phyloP scores from a whole-genome alignment of 2,797 vertebrate genomes.

The Clarias laeviceps region DNA sequence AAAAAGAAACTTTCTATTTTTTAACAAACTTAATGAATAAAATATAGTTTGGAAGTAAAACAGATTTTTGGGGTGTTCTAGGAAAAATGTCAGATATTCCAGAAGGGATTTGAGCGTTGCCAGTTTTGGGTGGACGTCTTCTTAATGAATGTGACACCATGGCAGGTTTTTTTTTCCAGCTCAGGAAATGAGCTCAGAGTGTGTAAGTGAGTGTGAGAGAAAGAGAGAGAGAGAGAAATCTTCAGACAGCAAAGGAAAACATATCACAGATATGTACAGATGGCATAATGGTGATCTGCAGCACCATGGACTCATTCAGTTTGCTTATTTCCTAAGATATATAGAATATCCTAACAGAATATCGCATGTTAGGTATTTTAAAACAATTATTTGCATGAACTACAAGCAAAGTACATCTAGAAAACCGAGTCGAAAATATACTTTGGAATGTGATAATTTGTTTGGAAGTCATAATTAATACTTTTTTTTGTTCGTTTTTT shows the following conservation, averaged over 20 bases:
- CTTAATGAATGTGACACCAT: conserved; percentile 23
- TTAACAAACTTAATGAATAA: conserved; percentile 53
- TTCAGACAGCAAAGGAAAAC: background rate
- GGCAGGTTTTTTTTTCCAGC: conserved; percentile 29
- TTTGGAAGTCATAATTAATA: background rate
- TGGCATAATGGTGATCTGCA: conserved; percentile 16
- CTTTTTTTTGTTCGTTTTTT: too few relatives aligned
- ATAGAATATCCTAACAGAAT: too few relatives aligned
- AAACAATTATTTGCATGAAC: background rate
- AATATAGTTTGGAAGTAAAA: conserved; percentile 41
- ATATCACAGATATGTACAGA: background rate
- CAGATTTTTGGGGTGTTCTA: background rate
- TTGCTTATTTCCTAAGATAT: background rate
- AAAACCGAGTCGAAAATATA: background rate
- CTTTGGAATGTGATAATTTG: background rate
- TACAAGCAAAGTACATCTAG: background rate
- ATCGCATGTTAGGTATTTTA: background rate
- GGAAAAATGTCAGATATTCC: conserved; percentile 20
- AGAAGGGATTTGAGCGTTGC: conserved; percentile 18
- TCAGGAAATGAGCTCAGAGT: conserved; percentile 35
- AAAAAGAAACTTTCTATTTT: conserved; percentile 36
- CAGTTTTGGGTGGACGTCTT: conserved; percentile 37
- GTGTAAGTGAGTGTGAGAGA: background rate
- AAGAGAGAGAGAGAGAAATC: background rate
- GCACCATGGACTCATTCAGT: background rate